Conservation (phyloP, 2,888 invertebrate genomes). For the Synergus umbraculus region DNA sequence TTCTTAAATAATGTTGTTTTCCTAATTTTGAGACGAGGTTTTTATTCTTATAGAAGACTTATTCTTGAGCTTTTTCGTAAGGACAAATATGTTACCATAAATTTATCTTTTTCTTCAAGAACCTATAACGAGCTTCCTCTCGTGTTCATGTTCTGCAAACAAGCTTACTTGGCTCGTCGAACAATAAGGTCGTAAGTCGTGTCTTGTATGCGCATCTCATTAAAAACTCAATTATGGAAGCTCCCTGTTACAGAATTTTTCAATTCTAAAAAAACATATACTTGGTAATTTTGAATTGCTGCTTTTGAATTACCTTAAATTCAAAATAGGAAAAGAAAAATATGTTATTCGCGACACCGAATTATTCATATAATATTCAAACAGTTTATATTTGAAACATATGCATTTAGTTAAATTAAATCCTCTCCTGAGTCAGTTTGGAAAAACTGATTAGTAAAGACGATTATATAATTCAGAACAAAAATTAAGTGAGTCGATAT, state of each 20-base stretch:
- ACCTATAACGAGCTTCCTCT: not conserved
- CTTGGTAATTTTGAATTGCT: not conserved
- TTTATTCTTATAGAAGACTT: not conserved
- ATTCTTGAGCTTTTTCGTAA: not conserved
- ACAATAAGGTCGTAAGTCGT: conserved; percentile 30
- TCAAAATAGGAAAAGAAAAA: no score
- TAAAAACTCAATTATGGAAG: conserved; percentile 17
- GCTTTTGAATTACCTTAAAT: not conserved
- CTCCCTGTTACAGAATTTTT: not conserved
- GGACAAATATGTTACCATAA: not conserved
- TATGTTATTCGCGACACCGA: no score
- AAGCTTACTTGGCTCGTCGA: conserved; percentile 4
- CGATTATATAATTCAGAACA: not conserved
- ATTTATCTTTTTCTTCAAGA: not conserved
- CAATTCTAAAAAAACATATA: not conserved
- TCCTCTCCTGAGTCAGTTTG: no score
- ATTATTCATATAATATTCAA: no score
- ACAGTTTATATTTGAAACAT: no score
- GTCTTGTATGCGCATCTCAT: conserved; percentile 27
- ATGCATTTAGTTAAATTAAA: no score
- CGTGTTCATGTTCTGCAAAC: conserved; percentile 19
- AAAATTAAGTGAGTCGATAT: no score
- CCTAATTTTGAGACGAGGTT: not conserved
- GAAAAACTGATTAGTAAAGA: not conserved
- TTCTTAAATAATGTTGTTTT: not conserved